Base-by-base conservation (phyloP, 64 coral and sea anemone genomes). In the Actinia equina region DNA sequence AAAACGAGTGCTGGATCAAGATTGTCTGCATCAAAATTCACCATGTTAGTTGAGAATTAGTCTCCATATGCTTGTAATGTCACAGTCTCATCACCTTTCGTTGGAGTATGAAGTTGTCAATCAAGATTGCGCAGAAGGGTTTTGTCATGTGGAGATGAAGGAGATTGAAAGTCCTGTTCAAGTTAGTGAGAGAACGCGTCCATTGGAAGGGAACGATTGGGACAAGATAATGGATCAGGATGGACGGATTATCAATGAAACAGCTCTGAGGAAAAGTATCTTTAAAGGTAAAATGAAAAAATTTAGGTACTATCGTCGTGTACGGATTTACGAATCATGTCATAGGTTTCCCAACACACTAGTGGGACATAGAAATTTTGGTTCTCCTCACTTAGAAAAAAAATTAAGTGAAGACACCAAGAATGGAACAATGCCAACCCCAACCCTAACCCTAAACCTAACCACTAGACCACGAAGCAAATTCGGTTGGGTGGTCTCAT, bases 241-340 rank as follows among this genome's bases (percentile, higher is more conserved):
- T 91, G 94, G 94, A 20, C 83, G 94, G 87, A 87, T 96, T 10
- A 78, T 96, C 7, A 87, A 96, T 64, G 94, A 96, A n/a, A 92
- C 87, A 44, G 80, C 84, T 19, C 43, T 96, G 37, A 89, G 94
- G 65, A 96, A 88, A 91, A 88, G 79, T 52, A 70, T 93, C 17
- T 96, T 96, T 17, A 96, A 96, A 93, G 94, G 94, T 96, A 87
- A 79, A 8, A n/a, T n/a, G n/a, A n/a, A 7, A 52, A 26, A 26
- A 65, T 3, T 41, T 13, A 26, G 2, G 41, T 74, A 37, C 7
- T 7, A 67, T 67, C 7, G n/a, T n/a, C n/a, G n/a, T n/a, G n/a
- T n/a, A n/a, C n/a, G n/a, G n/a, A n/a, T n/a, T n/a, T n/a, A n/a
- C n/a, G n/a, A n/a, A n/a, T n/a, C n/a, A n/a, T n/a, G n/a, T n/a